These are phyloP conservation scores for Chloropsis cyanopogon DNA, from an alignment of 2,113 vertebrate genomes.

Conservation along the genomic window DNA sequence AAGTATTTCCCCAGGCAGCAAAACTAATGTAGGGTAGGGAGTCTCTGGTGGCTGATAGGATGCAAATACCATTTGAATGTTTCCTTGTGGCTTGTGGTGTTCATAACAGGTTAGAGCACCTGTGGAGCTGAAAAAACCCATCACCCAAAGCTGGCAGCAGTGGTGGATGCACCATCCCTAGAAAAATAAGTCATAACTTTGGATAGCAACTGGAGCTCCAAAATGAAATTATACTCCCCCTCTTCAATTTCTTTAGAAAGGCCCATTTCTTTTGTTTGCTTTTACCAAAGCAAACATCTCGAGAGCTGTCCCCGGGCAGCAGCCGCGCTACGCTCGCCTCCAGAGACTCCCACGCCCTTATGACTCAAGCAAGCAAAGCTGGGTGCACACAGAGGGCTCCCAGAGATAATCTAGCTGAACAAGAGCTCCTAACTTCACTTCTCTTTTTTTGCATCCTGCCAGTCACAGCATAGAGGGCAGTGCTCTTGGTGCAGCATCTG, in stretches of 20 bases:
- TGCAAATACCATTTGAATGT: not conserved
- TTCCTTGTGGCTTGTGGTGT: not conserved
- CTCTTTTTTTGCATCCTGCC: not conserved
- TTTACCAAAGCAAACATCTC: not conserved
- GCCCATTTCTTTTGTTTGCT: not conserved
- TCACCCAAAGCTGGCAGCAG: not conserved
- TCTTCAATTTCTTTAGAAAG: not conserved
- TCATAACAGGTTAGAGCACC: not conserved
- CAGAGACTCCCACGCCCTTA: not conserved
- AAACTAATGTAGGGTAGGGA: not conserved
- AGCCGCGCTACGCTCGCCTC: rapidly evolving
- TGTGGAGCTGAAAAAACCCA: not conserved
- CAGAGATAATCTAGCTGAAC: not conserved
- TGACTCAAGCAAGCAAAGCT: not conserved
- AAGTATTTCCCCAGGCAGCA: not conserved
- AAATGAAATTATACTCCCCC: not conserved
- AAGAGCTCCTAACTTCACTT: not conserved
- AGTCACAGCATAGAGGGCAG: not conserved
- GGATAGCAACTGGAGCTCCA: not conserved
- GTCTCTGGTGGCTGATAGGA: not conserved
- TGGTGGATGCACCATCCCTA: not conserved
- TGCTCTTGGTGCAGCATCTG: not conserved
- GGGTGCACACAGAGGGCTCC: not conserved
- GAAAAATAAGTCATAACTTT: not conserved
- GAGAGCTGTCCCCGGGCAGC: not conserved